Evolutionary conservation across 2,888 invertebrate species (phyloP).

Genomic region (Acanthosepion pharaonis): DNA sequence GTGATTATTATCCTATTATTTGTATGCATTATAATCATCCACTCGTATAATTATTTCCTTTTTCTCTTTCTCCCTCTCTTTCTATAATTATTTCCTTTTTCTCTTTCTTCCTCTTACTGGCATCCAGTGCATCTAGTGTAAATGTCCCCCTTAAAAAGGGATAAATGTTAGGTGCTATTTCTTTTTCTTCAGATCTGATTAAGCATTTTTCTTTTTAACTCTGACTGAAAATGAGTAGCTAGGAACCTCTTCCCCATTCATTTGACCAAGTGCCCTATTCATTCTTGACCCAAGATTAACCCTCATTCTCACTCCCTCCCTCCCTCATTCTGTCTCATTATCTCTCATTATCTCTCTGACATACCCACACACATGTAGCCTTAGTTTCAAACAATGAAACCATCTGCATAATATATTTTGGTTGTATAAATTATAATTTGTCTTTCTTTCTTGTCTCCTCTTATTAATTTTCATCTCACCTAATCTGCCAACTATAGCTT

Average conservation of each 20-base stretch:
- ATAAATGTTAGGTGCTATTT: not conserved
- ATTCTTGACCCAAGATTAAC: slow-evolving; percentile 21
- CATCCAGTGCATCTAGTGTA: not conserved
- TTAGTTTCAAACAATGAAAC: not conserved
- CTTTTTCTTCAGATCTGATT: not conserved
- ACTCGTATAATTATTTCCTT: not conserved
- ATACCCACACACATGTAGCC: not conserved
- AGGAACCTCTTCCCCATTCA: not conserved
- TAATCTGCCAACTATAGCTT: too few species aligned
- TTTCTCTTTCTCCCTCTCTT: too few species aligned
- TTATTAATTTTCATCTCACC: too few species aligned
- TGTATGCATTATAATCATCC: not conserved
- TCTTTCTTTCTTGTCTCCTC: too few species aligned
- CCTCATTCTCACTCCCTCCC: not conserved
- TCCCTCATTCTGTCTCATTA: too few species aligned
- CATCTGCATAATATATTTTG: not conserved
- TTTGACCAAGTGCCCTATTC: slow-evolving; percentile 21
- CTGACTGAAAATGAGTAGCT: not conserved
- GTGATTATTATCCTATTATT: not conserved
- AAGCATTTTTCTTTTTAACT: too few species aligned
- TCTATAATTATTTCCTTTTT: not conserved
- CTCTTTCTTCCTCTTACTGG: too few species aligned
- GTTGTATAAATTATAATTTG: not conserved
- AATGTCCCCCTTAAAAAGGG: not conserved
- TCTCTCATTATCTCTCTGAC: too few species aligned